Evolutionary conservation across 2,888 invertebrate genomes (phyloP).

Genomic region (Conistra vaccinii): DNA sequence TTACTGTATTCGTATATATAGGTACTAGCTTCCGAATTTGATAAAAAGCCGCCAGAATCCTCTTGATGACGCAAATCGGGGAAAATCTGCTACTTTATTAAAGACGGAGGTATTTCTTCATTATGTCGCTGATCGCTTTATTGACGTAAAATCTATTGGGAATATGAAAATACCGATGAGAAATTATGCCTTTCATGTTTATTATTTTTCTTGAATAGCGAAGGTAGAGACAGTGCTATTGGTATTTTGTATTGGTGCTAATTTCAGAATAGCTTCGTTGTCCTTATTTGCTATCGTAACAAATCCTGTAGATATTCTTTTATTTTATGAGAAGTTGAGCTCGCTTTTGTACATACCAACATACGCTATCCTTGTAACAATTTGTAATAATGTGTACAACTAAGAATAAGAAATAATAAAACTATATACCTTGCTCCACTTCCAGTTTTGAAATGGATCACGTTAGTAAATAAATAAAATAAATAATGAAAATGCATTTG

Average conservation of each 20-base stretch:
- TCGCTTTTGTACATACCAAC: not conserved
- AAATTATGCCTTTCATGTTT: constrained; percentile 26
- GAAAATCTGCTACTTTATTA: constrained; percentile 27
- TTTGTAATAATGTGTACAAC: not conserved
- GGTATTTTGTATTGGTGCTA: constrained; percentile 9
- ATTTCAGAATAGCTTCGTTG: constrained; percentile 12
- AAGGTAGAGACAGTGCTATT: constrained; percentile 9
- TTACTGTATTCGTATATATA: constrained; percentile 29
- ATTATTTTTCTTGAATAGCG: constrained; percentile 8
- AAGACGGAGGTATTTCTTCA: constrained; percentile 33
- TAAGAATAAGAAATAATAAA: not conserved
- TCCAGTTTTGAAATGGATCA: not conserved
- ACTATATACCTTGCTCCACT: too few species aligned
- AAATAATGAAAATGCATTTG: not conserved
- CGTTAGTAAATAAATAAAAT: not conserved
- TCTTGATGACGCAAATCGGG: constrained; percentile 19
- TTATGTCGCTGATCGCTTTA: constrained; percentile 31
- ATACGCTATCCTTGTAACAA: too few species aligned
- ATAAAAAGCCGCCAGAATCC: constrained; percentile 47
- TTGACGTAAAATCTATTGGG: constrained; percentile 13
- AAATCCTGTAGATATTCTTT: not conserved
- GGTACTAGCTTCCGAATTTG: constrained; percentile 37
- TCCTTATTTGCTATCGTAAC: not conserved
- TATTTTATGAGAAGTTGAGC: not conserved
- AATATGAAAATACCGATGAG: constrained; percentile 38